Conservation (phyloP, 2,797 vertebrate genomes). For the Crenuchus spilurus region DNA sequence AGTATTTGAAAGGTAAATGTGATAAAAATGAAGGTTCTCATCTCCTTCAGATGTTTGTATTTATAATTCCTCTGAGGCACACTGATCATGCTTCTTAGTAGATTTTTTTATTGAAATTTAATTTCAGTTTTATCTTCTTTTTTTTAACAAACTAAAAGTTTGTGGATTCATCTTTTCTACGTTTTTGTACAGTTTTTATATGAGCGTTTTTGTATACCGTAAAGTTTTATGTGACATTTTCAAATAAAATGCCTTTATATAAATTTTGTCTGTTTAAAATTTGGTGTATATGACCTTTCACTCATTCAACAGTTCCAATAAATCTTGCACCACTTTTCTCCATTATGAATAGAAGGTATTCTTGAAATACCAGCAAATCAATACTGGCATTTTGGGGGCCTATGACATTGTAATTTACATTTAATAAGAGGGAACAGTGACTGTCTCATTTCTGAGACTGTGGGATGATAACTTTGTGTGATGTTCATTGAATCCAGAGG, state of each 20-base stretch:
- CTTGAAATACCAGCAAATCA: neutral
- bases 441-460: too few species aligned
- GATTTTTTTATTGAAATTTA: neutral
- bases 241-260: slow-evolving; percentile 44
- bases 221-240: slow-evolving; percentile 22
- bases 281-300: neutral
- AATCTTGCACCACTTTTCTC: neutral
- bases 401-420: neutral
- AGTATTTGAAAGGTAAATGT: slow-evolving; percentile 6
- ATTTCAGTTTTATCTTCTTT: slow-evolving; percentile 1
- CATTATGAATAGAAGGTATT: too few species aligned
- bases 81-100: slow-evolving; percentile 28
- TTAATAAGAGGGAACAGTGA: neutral
- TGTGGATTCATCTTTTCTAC: slow-evolving; percentile 21
- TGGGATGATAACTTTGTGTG: too few species aligned
- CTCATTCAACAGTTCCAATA: neutral
- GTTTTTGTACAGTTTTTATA: slow-evolving; percentile 43
- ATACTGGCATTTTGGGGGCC: neutral
- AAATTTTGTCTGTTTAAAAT: neutral
- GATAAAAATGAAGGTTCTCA: neutral
- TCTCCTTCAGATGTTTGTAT: slow-evolving; percentile 15
- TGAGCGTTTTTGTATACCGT: slow-evolving; percentile 12
- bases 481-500: too few species aligned
- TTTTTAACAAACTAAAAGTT: neutral
- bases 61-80: slow-evolving; percentile 46